Base-by-base conservation (phyloP, 2,888 invertebrate genomes). In the Mycalesis mineus region DNA sequence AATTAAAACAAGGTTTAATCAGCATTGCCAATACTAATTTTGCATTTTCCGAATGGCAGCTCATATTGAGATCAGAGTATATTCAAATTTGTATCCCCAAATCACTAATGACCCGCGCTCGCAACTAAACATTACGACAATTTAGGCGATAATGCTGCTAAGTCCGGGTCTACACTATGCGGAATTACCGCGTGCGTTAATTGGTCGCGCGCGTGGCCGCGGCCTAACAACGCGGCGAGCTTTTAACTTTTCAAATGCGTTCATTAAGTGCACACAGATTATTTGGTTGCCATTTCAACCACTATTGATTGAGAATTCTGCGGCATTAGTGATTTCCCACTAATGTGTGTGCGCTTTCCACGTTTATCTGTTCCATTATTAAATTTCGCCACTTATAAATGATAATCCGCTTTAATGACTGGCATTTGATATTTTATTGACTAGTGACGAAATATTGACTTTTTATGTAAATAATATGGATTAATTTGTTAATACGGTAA, bases 191-290 rank as follows among this genome's bases (percentile, higher is more conserved):
- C 67, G 70, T 73, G 71, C 74, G 82, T 79, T 85, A 87, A 88
- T 88, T 87, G 84, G 84, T 80, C 76, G 79, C 68, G 65, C 69
- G 69, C 67, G 78, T 77, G 75, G 61, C 65, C 70, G 68, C 74
- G 71, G 78, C 82, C 84, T 82, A 83, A 78, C 71, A 69, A 72
- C 68, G 72, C 71, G 68, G 72, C 69, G 72, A 73, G 86, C 85
- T 84, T 87, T 84, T 85, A 87, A 87, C 88, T 88, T 88, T 88
- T 87, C 86, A 82, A 87, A 87, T 78, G 82, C 78, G 74, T 82
- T 80, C 82, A 85, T 85, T 85, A 82, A 80, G 77, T 80, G 78
- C 72, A 65, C 64, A 65, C 65, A 75, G 78, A 82, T 84, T 83
- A 80, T 83, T 80, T 78, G 75, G 72, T 65, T 64, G 68, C 71